A percentile compares a stretch with the other conserved stretches of the same genome.
phyloP scores from a whole-genome alignment of 2,797 vertebrate genomes.

The Scleropages formosus region DNA sequence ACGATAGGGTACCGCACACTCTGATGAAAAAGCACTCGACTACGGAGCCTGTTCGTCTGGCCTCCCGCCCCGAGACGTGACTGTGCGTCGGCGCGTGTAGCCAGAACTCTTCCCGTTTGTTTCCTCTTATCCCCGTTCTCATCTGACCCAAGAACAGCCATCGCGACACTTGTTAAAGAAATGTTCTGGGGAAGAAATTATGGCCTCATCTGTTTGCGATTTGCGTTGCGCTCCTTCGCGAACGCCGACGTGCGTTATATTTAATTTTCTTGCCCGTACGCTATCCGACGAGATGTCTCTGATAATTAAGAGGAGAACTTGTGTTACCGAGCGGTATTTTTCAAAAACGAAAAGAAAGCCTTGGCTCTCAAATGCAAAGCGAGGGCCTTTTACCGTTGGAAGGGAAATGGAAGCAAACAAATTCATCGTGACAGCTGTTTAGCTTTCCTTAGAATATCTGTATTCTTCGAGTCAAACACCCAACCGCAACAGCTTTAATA shows the following conservation, averaged over 20 bases:
- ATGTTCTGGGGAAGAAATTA: not conserved
- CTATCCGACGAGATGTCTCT: not conserved
- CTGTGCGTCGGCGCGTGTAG: not conserved
- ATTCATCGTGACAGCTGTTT: not conserved
- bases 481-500: not conserved
- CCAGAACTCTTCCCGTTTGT: not conserved
- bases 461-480: not conserved
- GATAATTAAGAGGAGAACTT: not conserved
- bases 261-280: not conserved
- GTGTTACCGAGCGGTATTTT: conserved; percentile 3
- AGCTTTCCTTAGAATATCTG: not conserved
- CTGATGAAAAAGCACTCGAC: too few relatives aligned
- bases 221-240: conserved; percentile 10
- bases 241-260: not conserved
- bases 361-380: conserved; percentile 2
- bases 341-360: conserved; percentile 12
- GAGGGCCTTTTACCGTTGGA: not conserved
- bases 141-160: not conserved
- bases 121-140: not conserved
- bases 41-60: not conserved
- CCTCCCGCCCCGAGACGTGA: not conserved
- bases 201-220: conserved; percentile 22
- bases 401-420: not conserved
- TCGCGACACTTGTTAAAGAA: not conserved
- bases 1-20: too few relatives aligned